Evolutionary conservation across 1,140 invertebrate genomes (phyloP), one percentile per base, ranked within the genome.

Genomic region (Patella vulgata): DNA sequence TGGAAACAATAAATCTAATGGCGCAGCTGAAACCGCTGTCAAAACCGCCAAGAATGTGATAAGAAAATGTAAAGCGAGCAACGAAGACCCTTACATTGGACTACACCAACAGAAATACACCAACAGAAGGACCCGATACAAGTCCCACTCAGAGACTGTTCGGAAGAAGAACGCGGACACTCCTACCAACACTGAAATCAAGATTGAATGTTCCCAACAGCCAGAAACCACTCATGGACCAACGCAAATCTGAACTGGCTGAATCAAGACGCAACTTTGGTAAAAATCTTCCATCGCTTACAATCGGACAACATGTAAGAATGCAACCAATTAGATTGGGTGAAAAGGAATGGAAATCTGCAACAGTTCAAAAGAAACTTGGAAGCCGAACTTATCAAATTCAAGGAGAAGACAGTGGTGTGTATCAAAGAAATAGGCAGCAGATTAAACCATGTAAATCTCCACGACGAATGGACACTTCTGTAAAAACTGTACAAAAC

Each of bases 31-130:
- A 62, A 48, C 62, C 9, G 63, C 67, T 17, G 59, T 73, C 4
- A 68, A 70, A 64, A 54, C 70, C 6, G 52, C 50, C 6, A 75
- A 75, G 33, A 48, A 56, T 14, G 39, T 74, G 43, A 57, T 77
- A 36, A 67, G 51, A 14, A 68, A 70, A 55, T 55, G 55, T n/a
- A 52, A 55, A 21, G 4, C 58, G 12, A 52, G 57, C 8, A 52
- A 59, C 8, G 28, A 40, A 43, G 68, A 74, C 43, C 59, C 59
- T n/a, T 71, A 63, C 40, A 23, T 66, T 43, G 66, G 55, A 11
- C 44, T 71, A 12, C 39, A 48, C 72, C 19, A 48, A 64, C 17
- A 46, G 71, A 61, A 66, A 73, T 44, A 64, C 65, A 27, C 68
- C 68, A n/a, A 30, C 55, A 23, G 30, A 64, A 43, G 58, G 53